These are phyloP conservation scores for Lepidocolaptes lacrymiger DNA, from an alignment of 2,797 vertebrate species.

Conservation along the genomic window DNA sequence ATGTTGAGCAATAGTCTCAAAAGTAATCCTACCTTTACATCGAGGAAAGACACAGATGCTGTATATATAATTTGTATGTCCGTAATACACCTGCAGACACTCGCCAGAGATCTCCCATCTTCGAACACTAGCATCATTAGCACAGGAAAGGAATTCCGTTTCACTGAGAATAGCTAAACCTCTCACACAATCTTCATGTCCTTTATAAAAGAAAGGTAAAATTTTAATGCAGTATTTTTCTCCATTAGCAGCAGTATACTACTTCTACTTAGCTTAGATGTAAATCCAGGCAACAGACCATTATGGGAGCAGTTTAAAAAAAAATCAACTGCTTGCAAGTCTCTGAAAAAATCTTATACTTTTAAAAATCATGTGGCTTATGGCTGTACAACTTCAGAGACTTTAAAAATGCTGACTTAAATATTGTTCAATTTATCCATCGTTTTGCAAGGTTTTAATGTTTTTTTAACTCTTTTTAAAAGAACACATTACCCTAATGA, in stretches of 20 bases:
- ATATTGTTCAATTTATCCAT: not conserved
- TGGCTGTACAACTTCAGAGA: not conserved
- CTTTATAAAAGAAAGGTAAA: slow-evolving; percentile 70
- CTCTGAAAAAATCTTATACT: not conserved
- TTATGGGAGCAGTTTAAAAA: not conserved
- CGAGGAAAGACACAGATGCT: slow-evolving; percentile 91
- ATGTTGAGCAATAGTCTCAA: not conserved
- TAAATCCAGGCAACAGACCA: not conserved
- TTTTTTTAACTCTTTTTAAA: not conserved
- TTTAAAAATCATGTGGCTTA: not conserved
- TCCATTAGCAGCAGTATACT: not conserved
- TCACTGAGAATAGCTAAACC: slow-evolving; percentile 91
- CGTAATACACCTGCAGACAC: slow-evolving; percentile 91
- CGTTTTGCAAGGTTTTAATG: not conserved
- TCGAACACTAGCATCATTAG: slow-evolving; percentile 93
- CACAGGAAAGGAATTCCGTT: slow-evolving; percentile 95
- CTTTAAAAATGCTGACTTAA: not conserved
- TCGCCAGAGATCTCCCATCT: slow-evolving; percentile 92
- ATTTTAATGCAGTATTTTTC: not conserved
- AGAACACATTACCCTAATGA: not conserved
- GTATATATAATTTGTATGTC: slow-evolving; percentile 98
- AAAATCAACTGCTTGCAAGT: not conserved
- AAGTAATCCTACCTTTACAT: slow-evolving; percentile 83
- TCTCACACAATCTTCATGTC: slow-evolving; percentile 96
- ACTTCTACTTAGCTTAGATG: not conserved